Evolutionary conservation across 1,140 invertebrate species (phyloP).

Genomic region (Sminthurinus signatus): DNA sequence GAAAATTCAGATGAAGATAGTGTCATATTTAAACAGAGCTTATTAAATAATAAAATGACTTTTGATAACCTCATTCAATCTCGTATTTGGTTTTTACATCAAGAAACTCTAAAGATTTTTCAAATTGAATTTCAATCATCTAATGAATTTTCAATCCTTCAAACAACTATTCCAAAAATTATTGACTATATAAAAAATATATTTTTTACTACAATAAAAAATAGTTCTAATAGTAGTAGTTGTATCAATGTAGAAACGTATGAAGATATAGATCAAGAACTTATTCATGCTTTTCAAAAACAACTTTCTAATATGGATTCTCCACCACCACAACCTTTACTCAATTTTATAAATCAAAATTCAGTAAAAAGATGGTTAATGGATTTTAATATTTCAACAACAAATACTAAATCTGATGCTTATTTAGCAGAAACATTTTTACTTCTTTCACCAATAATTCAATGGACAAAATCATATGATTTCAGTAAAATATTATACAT

Average conservation of each 20-base stretch:
- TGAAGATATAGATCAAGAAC: too few species aligned
- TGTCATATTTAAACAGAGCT: conserved; percentile 4
- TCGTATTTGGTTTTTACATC: not conserved
- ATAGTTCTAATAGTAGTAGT: too few species aligned
- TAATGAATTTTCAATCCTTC: too few species aligned
- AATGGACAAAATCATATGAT: not conserved
- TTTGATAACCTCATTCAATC: conserved; percentile 3
- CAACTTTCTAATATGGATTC: too few species aligned
- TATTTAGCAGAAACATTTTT: conserved; percentile 13
- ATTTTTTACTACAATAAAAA: not conserved
- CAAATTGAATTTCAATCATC: too few species aligned
- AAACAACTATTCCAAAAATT: too few species aligned
- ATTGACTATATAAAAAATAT: too few species aligned
- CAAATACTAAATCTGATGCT: not conserved
- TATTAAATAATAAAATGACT: conserved; percentile 6
- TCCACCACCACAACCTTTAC: too few species aligned
- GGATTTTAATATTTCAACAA: not conserved
- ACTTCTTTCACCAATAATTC: conserved; percentile 9
- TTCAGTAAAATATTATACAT: not conserved
- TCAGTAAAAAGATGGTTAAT: conserved; percentile 3
- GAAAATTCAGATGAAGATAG: conserved; percentile 6
- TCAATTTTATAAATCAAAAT: not conserved
- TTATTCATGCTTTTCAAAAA: too few species aligned
- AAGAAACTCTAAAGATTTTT: not conserved
- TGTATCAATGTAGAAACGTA: too few species aligned